These are phyloP conservation scores for Pampus argenteus DNA, from an alignment of 2,797 vertebrate species.

Conservation along the genomic window DNA sequence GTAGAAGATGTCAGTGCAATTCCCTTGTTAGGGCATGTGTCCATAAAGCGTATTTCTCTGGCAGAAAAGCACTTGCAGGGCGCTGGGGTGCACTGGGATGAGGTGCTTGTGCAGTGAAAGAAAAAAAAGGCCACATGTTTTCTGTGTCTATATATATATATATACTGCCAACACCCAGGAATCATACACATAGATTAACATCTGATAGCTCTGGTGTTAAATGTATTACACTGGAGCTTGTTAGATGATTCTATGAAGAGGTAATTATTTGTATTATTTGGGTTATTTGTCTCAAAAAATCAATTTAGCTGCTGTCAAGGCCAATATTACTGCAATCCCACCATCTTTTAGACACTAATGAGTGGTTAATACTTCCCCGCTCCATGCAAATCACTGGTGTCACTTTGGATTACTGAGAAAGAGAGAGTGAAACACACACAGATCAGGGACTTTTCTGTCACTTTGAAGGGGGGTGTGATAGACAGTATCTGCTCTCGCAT, in stretches of 20 bases:
- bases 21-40: too few relatives aligned
- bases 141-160: too few relatives aligned
- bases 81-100: too few relatives aligned
- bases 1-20: constrained; percentile 30
- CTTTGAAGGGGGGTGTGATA: constrained; percentile 41
- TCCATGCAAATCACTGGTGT: constrained; percentile 53
- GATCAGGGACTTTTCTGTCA: constrained; percentile 51
- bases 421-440: constrained; percentile 25
- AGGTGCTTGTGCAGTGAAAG: too few relatives aligned
- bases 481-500: constrained; percentile 61
- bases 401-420: constrained; percentile 52
- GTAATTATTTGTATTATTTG: neutral
- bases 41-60: too few relatives aligned
- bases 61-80: too few relatives aligned
- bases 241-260: constrained; percentile 1
- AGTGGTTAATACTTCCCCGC: constrained; percentile 50
- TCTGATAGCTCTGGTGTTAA: neutral
- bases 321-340: constrained; percentile 16
- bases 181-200: neutral
- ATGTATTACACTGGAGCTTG: neutral
- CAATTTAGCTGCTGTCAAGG: constrained; percentile 26
- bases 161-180: too few relatives aligned
- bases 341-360: constrained; percentile 50
- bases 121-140: too few relatives aligned
- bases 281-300: neutral